Base-by-base conservation (phyloP, 2,888 invertebrate genomes). In the Autographa pulchrina region DNA sequence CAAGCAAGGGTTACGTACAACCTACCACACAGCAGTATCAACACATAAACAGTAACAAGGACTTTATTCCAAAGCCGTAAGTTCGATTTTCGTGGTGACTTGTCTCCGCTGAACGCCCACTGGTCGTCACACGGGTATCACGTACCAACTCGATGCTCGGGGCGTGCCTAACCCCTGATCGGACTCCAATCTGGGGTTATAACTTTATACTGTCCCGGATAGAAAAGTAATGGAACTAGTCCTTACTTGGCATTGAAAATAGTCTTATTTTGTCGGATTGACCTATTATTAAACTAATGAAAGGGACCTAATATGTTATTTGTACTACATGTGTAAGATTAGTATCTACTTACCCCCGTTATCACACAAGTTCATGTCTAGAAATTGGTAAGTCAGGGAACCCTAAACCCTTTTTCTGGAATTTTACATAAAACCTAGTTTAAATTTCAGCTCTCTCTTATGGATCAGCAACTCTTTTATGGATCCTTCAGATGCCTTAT, bases 161-260 rank as follows among this genome's bases (percentile, higher is more conserved):
- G 54, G 54, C 54, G 54, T 56, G 54, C 54, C 54, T 56, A 54
- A 25, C 54, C 54, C 54, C 25, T 56, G 25, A 56, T 56, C 54
- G 54, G 54, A 56, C 54, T 56, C 54, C 54, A 56, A 56, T 56
- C 54, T 20, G 25, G 11, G 54, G 18, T 56, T 25, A 56, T 56
- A 56, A 20, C n/a, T n/a, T n/a, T n/a, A n/a, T 56, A 20, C 20
- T 56, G 54, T 25, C 5, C 54, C 20, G 54, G 20, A 13, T 13
- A 20, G 54, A 56, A 56, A 56, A 54, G 54, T 20, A 20, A 20
- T 56, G 54, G 18, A 56, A 25, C 54, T 56, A 56, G 54, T 25
- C 54, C 48, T 48, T 48, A 7, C 48, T 48, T 48, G 48, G 2
- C 48, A 48, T 48, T 48, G 48, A 48, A 48, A 43, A 11, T 2